Evolutionary conservation across 2,113 vertebrate genomes (phyloP).

Genomic region (Paraplagusia blochii): DNA sequence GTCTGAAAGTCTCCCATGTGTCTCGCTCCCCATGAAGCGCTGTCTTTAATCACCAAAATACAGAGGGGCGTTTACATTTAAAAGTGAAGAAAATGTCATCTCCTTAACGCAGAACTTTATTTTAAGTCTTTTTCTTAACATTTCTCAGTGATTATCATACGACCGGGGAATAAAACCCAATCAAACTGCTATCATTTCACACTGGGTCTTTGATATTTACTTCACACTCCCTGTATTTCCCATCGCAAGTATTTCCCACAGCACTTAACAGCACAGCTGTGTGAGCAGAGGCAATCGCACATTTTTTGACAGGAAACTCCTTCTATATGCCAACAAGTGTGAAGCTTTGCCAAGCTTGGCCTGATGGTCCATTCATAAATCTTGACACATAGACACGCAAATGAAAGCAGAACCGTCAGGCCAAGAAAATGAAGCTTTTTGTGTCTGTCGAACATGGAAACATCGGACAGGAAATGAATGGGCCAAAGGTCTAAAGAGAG

Average conservation of each 20-base stretch:
- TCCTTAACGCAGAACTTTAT: not conserved
- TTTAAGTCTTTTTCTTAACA: not conserved
- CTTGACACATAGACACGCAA: conserved; percentile 30
- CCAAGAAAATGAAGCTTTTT: conserved; percentile 15
- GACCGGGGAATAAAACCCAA: not conserved
- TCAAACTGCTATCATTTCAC: not conserved
- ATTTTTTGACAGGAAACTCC: conserved; percentile 68
- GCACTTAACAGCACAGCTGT: conserved; percentile 44
- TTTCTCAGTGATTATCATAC: not conserved
- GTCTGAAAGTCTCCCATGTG: conserved; percentile 31
- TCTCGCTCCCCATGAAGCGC: conserved; percentile 21
- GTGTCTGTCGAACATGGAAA: conserved; percentile 12
- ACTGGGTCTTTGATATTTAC: not conserved
- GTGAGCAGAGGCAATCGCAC: conserved; percentile 53
- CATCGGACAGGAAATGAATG: conserved; percentile 46
- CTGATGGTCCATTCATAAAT: conserved; percentile 60
- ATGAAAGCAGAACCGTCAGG: conserved; percentile 11
- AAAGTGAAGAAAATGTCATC: not conserved
- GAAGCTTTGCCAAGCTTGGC: conserved; percentile 52
- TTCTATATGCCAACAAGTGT: conserved; percentile 38
- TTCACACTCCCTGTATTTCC: conserved; percentile 14
- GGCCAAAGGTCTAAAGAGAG: conserved; percentile 35
- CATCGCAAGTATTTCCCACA: conserved; percentile 42
- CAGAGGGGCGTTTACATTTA: conserved; percentile 2
- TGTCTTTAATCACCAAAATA: conserved; percentile 18